Base-by-base conservation (phyloP, 2,888 invertebrate genomes). In the Clostera curtula region DNA sequence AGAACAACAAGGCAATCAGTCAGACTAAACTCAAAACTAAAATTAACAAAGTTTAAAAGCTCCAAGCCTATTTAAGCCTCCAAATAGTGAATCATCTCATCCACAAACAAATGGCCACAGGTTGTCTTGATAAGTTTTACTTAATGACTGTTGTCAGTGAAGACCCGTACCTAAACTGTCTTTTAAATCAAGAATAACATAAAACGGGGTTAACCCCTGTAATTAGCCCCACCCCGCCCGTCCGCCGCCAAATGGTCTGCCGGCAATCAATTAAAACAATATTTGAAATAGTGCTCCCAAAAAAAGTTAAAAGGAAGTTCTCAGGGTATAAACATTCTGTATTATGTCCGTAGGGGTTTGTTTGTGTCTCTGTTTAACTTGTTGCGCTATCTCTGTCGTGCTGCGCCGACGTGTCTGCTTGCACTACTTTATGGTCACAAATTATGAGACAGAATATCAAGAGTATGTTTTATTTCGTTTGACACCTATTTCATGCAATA, bases 191-290 rank as follows among this genome's bases (percentile, higher is more conserved):
- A 51, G 63, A 56, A 56, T 61, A 58, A 65, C 62, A 62, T 61
- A 52, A 56, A 62, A 53, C 50, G 34, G 46, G 51, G 55, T 61
- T 57, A 61, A 59, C 56, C 70, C 59, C 69, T 66, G 64, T 75
- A 79, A 77, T 79, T 76, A 77, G 56, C 48, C 49, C 37, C 49
- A 55, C 52, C 52, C 51, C 44, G 34, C 51, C 54, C 53, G 49
- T 51, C 43, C 60, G 68, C 74, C 75, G 75, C 75, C 80, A 65
- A 70, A 72, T 70, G 71, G 73, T 79, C 77, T 79, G 68, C 67
- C 62, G 60, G 76, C 77, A 75, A 79, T 79, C 79, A 76, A 80
- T 80, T 80, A 79, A 79, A 79, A 79, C 80, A 80, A 82, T 82
- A 82, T 82, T 82, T 80, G 76, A 76, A 79, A 80, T 79, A 72